A percentile compares a stretch with the other conserved stretches of the same genome.
Conservation (phyloP, 1,140 invertebrate genomes). For the Trigoniulus corallinus region DNA sequence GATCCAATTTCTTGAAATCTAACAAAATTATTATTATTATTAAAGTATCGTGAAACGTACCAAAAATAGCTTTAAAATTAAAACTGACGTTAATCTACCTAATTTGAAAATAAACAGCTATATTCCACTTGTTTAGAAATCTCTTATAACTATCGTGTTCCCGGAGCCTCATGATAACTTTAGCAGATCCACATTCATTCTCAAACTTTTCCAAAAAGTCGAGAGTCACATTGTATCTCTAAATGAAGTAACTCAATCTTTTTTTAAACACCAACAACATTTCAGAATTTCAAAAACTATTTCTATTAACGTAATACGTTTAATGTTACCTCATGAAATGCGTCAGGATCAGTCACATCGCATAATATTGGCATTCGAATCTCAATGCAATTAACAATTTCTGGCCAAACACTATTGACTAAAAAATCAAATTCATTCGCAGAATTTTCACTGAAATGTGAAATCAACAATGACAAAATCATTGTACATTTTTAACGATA, state of each 20-base stretch:
- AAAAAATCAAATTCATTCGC: conserved; percentile 70
- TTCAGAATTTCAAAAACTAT: neutral
- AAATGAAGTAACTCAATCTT: too few relatives aligned
- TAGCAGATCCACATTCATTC: conserved; percentile 37
- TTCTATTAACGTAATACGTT: neutral
- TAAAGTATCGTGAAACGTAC: neutral
- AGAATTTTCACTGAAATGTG: conserved; percentile 16
- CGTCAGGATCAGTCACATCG: conserved; percentile 74
- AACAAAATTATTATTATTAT: conserved; percentile 19
- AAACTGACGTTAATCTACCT: conserved; percentile 24
- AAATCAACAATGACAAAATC: neutral
- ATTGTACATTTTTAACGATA: too few relatives aligned
- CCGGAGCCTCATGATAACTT: conserved; percentile 27
- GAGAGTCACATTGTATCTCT: conserved; percentile 60
- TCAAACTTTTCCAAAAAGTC: conserved; percentile 63
- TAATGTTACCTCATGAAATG: conserved; percentile 49
- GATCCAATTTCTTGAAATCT: conserved; percentile 72
- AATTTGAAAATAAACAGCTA: conserved; percentile 90
- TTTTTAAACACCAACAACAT: conserved; percentile 14
- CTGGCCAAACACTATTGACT: conserved; percentile 74
- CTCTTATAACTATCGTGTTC: conserved; percentile 25
- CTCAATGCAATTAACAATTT: conserved; percentile 54
- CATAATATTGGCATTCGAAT: conserved; percentile 63
- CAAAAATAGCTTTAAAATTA: conserved; percentile 2
- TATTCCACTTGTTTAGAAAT: conserved; percentile 76